Base-by-base conservation (phyloP, 2,888 invertebrate species). In the Gortyna flavago region DNA sequence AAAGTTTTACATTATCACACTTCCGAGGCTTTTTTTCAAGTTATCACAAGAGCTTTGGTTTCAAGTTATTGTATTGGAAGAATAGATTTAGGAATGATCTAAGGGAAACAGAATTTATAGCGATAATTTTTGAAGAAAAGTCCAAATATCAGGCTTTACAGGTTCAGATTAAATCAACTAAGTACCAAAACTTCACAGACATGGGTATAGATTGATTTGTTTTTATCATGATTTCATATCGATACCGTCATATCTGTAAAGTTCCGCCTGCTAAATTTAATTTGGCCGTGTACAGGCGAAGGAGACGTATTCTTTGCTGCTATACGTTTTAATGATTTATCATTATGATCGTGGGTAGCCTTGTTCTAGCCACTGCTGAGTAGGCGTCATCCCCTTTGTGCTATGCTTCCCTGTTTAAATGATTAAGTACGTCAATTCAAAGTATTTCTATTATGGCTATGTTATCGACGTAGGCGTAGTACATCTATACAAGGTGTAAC, bases 1-100 rank as follows among this genome's bases (percentile, higher is more conserved):
- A 69, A 77, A 74, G 65, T 77, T 72, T 38, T 67, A 64, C 81
- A 85, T 83, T 80, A 85, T 88, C 81, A 82, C 85, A 87, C 83
- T 69, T 86, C 61, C 72, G 88, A 88, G 86, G 85, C 88, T 87
- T 88, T 81, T n/a, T n/a, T n/a, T n/a, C n/a, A n/a, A n/a, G n/a
- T n/a, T n/a, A n/a, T n/a, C n/a, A n/a, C n/a, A n/a, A n/a, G 72
- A 73, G 74, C 75, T 79, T 80, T 61, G 18, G 41, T 73, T 71
- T 71, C 6, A 69, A 71, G 38, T 64, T 18, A 35, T 68, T 57
- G 48, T 48, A 48, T 79, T 59, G 21, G 32, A 68, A 61, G 61
- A 65, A 67, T 13, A 84, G 16, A 0, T 68, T 72, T 72, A 59
- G 69, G 61, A 84, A 66, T 64, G 76, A 57, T 78, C 83, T 84